Conservation (phyloP, 1,140 invertebrate genomes). For the Calliopsis andreniformis region DNA sequence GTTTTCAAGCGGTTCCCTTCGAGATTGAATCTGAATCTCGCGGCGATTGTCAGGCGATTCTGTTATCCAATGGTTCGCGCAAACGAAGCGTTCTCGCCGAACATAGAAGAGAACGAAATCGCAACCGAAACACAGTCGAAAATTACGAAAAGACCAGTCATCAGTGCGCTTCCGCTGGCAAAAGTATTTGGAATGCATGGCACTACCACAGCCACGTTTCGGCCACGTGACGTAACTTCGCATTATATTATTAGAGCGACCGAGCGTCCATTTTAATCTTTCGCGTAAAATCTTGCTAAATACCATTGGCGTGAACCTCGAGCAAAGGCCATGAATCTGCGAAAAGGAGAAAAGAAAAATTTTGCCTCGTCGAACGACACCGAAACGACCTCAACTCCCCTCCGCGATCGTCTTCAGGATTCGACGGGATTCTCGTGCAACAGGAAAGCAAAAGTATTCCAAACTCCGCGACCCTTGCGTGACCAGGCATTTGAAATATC, state of each 20-base stretch:
- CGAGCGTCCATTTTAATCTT: conserved; percentile 43
- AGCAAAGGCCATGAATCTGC: neutral
- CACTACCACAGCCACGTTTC: conserved; percentile 61
- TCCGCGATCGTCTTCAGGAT: neutral
- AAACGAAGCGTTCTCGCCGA: conserved; percentile 35
- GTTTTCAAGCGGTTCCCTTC: neutral
- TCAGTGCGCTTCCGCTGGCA: conserved; percentile 41
- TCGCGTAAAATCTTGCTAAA: conserved; percentile 43
- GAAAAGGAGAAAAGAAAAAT: neutral
- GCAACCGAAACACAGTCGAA: conserved; percentile 41
- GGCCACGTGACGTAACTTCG: conserved; percentile 47
- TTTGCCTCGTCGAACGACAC: neutral
- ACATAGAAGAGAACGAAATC: conserved; percentile 40
- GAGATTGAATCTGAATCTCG: conserved; percentile 7
- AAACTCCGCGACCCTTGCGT: conserved; percentile 1
- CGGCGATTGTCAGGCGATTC: conserved; percentile 1
- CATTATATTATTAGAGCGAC: conserved; percentile 52
- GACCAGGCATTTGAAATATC: conserved; percentile 29
- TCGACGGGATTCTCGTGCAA: neutral
- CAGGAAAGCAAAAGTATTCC: neutral
- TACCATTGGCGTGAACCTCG: neutral
- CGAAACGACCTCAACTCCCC: neutral
- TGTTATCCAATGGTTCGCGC: conserved; percentile 9
- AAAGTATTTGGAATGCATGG: conserved; percentile 70
- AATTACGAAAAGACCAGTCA: conserved; percentile 42